Evolutionary conservation across 23 tunicate species (phyloP).

Genomic region (Clavelina lepadiformis): DNA sequence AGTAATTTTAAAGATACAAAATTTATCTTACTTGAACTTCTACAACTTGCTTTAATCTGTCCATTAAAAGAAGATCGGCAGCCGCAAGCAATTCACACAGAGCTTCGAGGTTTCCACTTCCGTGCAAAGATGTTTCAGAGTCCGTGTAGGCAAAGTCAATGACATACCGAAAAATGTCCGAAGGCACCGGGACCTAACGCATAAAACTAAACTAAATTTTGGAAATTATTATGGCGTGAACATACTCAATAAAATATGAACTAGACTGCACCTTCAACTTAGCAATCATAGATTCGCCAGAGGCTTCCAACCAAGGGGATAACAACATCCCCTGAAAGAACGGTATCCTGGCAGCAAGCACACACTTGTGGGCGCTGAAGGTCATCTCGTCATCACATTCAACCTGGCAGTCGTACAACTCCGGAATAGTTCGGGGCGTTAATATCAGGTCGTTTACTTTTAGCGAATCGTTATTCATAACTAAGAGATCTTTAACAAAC

Average conservation of each 20-base stretch:
- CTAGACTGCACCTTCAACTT: slow-evolving; percentile 17
- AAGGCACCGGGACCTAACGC: slow-evolving; percentile 68
- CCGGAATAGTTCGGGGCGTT: too few species aligned
- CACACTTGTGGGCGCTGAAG: slow-evolving; percentile 66
- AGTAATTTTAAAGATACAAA: background rate
- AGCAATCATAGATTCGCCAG: background rate
- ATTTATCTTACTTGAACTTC: slow-evolving; percentile 48
- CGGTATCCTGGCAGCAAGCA: slow-evolving; percentile 68
- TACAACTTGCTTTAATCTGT: slow-evolving; percentile 57
- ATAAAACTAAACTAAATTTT: too few species aligned
- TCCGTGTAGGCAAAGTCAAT: slow-evolving; percentile 70
- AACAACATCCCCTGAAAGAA: slow-evolving; percentile 73
- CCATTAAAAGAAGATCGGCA: slow-evolving; percentile 67
- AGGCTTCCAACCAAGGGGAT: slow-evolving; percentile 59
- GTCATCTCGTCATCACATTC: slow-evolving; percentile 52
- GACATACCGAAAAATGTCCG: slow-evolving; percentile 51
- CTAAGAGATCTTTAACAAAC: too few species aligned
- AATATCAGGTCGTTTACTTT: too few species aligned
- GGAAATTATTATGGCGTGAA: too few species aligned
- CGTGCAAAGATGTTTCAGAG: slow-evolving; percentile 12
- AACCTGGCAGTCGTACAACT: slow-evolving; percentile 50
- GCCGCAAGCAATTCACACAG: slow-evolving; percentile 73
- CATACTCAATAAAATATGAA: too few species aligned
- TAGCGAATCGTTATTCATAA: too few species aligned
- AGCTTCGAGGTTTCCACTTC: slow-evolving; percentile 26